Percentiles rank a stretch among this genome's conserved stretches.
These are phyloP conservation scores for Axea sp. DNA, from an alignment of 2,888 invertebrate genomes.

Conservation along the genomic window DNA sequence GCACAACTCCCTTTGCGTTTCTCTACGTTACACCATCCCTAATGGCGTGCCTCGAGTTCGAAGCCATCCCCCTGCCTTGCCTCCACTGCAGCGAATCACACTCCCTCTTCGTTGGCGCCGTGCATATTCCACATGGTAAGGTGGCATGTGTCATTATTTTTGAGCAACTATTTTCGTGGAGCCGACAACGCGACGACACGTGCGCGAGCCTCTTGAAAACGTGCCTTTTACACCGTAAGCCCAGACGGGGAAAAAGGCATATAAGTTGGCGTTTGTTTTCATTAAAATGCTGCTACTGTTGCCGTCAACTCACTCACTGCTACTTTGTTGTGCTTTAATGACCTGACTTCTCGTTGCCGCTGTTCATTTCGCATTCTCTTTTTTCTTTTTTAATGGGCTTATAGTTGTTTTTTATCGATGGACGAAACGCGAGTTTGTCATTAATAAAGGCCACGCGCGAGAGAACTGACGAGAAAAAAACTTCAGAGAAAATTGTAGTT, in stretches of 20 bases:
- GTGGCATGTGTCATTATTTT: constrained; percentile 73
- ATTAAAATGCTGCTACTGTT: constrained; percentile 67
- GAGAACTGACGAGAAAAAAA: background rate
- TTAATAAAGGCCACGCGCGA: constrained; percentile 1
- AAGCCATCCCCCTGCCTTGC: constrained; percentile 7
- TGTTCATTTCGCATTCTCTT: background rate
- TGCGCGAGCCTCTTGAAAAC: constrained; percentile 65
- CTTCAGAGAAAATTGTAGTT: background rate
- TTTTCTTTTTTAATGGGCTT: background rate
- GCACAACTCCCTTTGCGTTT: constrained; percentile 55
- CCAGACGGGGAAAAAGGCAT: constrained; percentile 57
- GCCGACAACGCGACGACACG: constrained; percentile 67
- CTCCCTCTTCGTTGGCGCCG: constrained; percentile 1
- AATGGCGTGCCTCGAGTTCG: constrained; percentile 65
- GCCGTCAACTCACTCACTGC: constrained; percentile 60
- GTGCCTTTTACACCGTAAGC: constrained; percentile 63
- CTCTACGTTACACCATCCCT: constrained; percentile 67
- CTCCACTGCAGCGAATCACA: constrained; percentile 7
- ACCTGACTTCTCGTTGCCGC: constrained; percentile 24
- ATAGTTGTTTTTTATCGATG: background rate
- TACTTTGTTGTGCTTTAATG: constrained; percentile 49
- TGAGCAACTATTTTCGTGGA: constrained; percentile 74
- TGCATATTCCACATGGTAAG: constrained; percentile 27
- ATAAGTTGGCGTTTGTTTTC: constrained; percentile 70
- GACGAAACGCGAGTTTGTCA: constrained; percentile 6